These are phyloP conservation scores for Gymnocypris eckloni DNA, from an alignment of 2,797 vertebrate genomes.

Conservation along the genomic window DNA sequence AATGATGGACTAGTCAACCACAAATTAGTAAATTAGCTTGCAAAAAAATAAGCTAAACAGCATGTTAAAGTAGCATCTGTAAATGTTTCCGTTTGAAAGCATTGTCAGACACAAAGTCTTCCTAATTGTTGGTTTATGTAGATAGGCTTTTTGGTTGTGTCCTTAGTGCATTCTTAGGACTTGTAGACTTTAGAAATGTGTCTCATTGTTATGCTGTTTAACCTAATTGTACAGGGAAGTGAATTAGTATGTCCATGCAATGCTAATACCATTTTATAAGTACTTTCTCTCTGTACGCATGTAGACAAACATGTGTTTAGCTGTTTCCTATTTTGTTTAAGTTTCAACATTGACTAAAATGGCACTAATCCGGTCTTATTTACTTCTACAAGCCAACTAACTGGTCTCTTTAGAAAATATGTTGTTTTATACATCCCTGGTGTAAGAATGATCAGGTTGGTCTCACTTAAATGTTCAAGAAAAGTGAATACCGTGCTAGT, in stretches of 20 bases:
- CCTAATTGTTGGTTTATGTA: neutral
- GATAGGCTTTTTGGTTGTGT: neutral
- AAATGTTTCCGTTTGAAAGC: neutral
- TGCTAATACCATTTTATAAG: neutral
- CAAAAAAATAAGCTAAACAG: neutral
- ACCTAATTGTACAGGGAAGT: neutral
- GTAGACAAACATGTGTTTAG: neutral
- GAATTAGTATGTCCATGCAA: neutral
- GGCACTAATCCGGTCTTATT: neutral
- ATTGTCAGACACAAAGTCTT: neutral
- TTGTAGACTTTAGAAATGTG: neutral
- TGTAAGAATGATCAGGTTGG: neutral
- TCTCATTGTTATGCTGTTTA: neutral
- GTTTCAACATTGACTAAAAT: neutral
- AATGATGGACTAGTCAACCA: neutral
- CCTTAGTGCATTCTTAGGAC: neutral
- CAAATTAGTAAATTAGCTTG: neutral
- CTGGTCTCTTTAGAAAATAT: neutral
- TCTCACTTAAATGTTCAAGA: neutral
- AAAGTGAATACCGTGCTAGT: slow-evolving; percentile 16
- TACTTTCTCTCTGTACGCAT: neutral
- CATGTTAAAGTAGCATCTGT: neutral
- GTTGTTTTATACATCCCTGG: neutral
- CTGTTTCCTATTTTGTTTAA: neutral
- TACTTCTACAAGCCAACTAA: neutral